Evolutionary conservation across 2,113 vertebrate species (phyloP), one percentile per base, ranked within the genome.

Genomic region (Mixornis gularis): DNA sequence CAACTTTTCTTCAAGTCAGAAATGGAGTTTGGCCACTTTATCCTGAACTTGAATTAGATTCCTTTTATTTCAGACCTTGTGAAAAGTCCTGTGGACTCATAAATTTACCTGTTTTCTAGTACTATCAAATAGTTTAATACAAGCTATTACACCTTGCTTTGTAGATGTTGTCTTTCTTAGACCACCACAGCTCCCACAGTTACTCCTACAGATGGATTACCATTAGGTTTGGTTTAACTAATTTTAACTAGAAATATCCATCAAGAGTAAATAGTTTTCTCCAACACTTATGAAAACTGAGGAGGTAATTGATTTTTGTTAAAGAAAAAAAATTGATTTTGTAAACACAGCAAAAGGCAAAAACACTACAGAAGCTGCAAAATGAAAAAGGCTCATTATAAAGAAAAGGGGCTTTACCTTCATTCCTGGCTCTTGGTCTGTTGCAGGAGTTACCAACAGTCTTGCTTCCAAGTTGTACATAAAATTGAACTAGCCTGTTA

Each of bases 401-500:
- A 81, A 29, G 58, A 80, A 85, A 86, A 79, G 22, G 11, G 20
- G 44, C 10, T 94, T 97, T 97, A 99, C 99, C 99, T 99, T 99
- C 99, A 94, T 99, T 99, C 82, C 99, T 98, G 64, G 98, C 97
- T 90, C 98, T 98, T 73, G 99, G 99, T 85, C 98, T 98, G 91
- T 96, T 99, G 95, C 99, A 99, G 65, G 98, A 97, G 43, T 98
- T 98, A 21, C 99, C 99, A 94, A 98, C 94, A 93, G 97, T 98
- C 96, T 98, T 99, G 92, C 98, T 99, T 95, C 99, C 99, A 87
- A 99, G 99, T 85, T 99, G 98, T 87, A 99, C 97, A 96, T 99
- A 99, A 98, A 99, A 99, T 43, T 99, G 99, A 95, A 99, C 98
- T 30, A 99, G 96, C 91, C 99, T 99, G 91, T 63, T 43, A 46